Percentiles rank a stretch among this genome's conserved stretches.
phyloP scores from a whole-genome alignment of 2,888 invertebrate genomes.

The Formica aserva region DNA sequence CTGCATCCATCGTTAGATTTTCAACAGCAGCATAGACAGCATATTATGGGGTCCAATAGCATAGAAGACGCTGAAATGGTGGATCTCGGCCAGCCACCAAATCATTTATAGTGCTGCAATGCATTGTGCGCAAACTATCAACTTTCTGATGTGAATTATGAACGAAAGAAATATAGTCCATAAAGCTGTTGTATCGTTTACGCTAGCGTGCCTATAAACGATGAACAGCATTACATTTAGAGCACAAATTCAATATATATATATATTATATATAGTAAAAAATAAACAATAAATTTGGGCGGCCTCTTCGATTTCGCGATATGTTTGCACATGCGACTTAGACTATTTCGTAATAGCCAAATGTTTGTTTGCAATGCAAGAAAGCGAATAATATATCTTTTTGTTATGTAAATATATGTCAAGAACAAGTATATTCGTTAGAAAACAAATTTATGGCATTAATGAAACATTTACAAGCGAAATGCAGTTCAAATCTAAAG shows the following conservation, averaged over 20 bases:
- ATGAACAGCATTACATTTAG: slow-evolving; percentile 35
- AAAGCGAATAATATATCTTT: slow-evolving; percentile 52
- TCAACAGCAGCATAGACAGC: slow-evolving; percentile 80
- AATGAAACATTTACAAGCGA: slow-evolving; percentile 19
- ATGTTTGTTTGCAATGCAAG: slow-evolving; percentile 46
- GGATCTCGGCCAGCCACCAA: slow-evolving; percentile 80
- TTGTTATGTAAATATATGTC: slow-evolving; percentile 69
- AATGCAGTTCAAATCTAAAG: slow-evolving; percentile 40
- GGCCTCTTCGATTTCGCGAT: slow-evolving; percentile 15
- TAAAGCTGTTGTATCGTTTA: slow-evolving; percentile 31
- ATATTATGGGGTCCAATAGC: slow-evolving; percentile 79
- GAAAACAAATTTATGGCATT: not conserved
- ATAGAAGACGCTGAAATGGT: slow-evolving; percentile 83
- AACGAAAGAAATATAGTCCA: slow-evolving; percentile 10
- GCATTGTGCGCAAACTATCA: slow-evolving; percentile 3
- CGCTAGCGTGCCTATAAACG: not conserved
- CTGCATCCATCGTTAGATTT: slow-evolving; percentile 78
- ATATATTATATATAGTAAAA: slow-evolving; percentile 30
- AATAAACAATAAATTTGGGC: slow-evolving; percentile 14
- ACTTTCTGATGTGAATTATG: slow-evolving; percentile 13
- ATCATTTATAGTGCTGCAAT: slow-evolving; percentile 78
- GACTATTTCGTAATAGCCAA: slow-evolving; percentile 31
- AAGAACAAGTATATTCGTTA: slow-evolving; percentile 58
- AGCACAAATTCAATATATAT: slow-evolving; percentile 30
- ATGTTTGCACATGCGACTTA: slow-evolving; percentile 12